Base-by-base conservation (phyloP, 2,797 vertebrate species). In the Tapirus indicus region DNA sequence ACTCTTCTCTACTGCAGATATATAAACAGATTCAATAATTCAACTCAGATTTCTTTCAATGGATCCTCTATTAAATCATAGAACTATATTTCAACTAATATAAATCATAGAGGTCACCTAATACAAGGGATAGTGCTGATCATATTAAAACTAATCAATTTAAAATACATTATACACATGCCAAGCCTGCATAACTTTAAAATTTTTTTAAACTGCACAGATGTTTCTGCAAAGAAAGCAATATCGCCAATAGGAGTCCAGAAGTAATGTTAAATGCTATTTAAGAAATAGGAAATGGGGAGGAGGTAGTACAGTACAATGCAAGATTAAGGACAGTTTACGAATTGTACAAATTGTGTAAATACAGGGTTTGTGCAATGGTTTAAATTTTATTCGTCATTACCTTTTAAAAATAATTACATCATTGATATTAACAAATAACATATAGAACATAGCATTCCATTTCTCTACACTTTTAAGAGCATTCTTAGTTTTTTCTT, bases 11-110 rank as follows among this genome's bases (percentile, higher is more conserved):
- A 69, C 35, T 69, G 7, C n/a, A 47, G 52, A 52, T 14, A 1
- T 74, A 90, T 84, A 96, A 94, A 96, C 82, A 95, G 97, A 87
- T 94, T 91, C 74, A 95, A 62, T 96, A 92, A 84, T 78, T 96
- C 54, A 91, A 93, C 94, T 95, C 60, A n/a, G 17, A 94, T 90
- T 97, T 66, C 64, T 92, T 96, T 96, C 83, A 87, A 54, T 89
- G 64, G 17, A 49, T 89, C 44, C 44, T 95, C 93, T 94, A 95
- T 93, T 75, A 88, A 96, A 93, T 66, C 68, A 83, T 2, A 89
- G 47, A 92, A 68, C 21, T 60, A 25, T 49, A 85, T 93, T 95
- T 97, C 87, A 97, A 83, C 82, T 91, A 54, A 71, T 80, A 93
- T 44, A 88, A 94, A 94, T 91, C 41, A 72, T 29, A 91, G 54